Evolutionary conservation across 2,888 invertebrate species (phyloP).

Genomic region (Chouioia cunea): DNA sequence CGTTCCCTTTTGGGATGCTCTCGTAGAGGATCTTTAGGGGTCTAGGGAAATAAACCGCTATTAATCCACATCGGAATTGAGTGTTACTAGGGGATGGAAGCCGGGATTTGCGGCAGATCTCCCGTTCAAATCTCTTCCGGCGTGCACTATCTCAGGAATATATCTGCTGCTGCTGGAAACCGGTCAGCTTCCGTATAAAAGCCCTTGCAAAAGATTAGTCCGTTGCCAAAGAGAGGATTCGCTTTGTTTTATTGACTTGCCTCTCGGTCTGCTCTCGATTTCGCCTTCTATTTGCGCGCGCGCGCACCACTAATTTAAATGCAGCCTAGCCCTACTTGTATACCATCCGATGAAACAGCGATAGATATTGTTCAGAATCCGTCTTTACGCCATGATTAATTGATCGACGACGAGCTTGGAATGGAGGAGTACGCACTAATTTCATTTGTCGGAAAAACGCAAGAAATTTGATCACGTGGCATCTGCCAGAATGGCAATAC

Average conservation of each 20-base stretch:
- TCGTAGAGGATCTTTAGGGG: constrained; percentile 17
- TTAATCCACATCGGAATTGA: constrained; percentile 69
- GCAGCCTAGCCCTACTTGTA: too few species aligned
- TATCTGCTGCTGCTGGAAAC: constrained; percentile 54
- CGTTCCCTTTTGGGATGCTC: constrained; percentile 50
- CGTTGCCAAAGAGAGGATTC: constrained; percentile 59
- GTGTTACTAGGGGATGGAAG: constrained; percentile 67
- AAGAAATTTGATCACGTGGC: constrained; percentile 40
- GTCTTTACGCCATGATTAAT: too few species aligned
- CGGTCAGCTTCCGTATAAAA: constrained; percentile 48
- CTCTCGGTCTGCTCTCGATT: constrained; percentile 34
- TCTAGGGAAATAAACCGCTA: constrained; percentile 64
- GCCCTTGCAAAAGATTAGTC: constrained; percentile 62
- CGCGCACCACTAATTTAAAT: constrained; percentile 18
- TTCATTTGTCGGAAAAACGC: constrained; percentile 8
- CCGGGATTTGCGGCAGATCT: constrained; percentile 64
- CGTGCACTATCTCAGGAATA: constrained; percentile 62
- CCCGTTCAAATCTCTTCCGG: constrained; percentile 65
- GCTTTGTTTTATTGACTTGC: constrained; percentile 59
- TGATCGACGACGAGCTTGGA: constrained; percentile 11
- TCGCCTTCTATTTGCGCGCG: too few species aligned
- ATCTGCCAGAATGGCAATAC: constrained; percentile 57
- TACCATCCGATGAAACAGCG: too few species aligned
- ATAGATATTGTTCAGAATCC: too few species aligned
- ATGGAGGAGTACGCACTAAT: constrained; percentile 31